phyloP scores from a whole-genome alignment of 2,888 invertebrate genomes.

The Heliconius hortense region DNA sequence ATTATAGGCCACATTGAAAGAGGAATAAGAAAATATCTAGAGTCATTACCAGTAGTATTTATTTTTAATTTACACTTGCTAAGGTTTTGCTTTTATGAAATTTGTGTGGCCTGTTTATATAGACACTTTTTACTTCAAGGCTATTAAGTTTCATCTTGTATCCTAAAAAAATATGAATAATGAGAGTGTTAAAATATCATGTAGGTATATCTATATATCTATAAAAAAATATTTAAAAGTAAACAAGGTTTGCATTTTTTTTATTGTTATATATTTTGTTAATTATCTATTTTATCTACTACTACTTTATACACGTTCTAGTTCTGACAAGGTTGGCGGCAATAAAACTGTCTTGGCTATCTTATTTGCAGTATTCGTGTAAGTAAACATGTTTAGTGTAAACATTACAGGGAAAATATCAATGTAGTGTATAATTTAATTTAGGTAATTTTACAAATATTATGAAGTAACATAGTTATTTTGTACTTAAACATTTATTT shows the following conservation, averaged over 20 bases:
- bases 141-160: background rate
- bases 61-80: conserved; percentile 1
- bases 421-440: background rate
- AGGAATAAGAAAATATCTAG: conserved; percentile 56
- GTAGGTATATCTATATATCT: background rate
- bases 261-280: conserved; percentile 4
- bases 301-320: conserved; percentile 31
- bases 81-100: background rate
- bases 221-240: background rate
- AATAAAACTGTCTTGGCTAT: conserved; percentile 40
- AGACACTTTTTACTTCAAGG: background rate
- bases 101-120: background rate
- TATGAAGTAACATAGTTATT: background rate
- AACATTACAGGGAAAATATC: conserved; percentile 6
- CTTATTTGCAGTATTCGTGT: conserved; percentile 30
- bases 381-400: conserved; percentile 27
- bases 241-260: background rate
- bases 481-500: background rate
- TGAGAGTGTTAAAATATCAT: background rate
- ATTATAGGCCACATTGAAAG: conserved; percentile 67
- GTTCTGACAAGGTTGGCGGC: conserved; percentile 33
- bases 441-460: background rate
- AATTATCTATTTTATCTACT: conserved; percentile 1
- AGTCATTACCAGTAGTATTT: conserved; percentile 45
- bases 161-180: background rate